Percentiles rank a stretch among this genome's conserved stretches.
These are phyloP conservation scores for Sinhomidia bicolor DNA, from an alignment of 2,888 invertebrate species.

Conservation along the genomic window DNA sequence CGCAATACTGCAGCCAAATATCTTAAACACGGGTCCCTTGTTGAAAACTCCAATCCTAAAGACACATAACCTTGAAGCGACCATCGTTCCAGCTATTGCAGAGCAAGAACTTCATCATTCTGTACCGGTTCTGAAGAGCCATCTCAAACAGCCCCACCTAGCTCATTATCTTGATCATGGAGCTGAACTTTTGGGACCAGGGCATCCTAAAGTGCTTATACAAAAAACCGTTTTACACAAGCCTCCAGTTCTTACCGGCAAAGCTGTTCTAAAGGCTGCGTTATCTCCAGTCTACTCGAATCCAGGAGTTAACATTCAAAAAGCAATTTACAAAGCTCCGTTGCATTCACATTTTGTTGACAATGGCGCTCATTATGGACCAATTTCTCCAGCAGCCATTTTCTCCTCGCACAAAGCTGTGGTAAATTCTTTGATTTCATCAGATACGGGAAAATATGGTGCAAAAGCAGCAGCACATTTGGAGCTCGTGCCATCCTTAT, in stretches of 20 bases:
- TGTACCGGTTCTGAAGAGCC: background rate
- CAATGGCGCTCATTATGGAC: background rate
- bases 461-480: background rate
- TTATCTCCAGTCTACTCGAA: slow-evolving; percentile 29
- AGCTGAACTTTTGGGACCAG: background rate
- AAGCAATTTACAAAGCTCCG: slow-evolving; percentile 37
- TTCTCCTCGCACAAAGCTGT: slow-evolving; percentile 47
- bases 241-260: slow-evolving; percentile 37
- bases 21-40: slow-evolving; percentile 27
- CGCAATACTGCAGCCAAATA: background rate
- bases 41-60: slow-evolving; percentile 4
- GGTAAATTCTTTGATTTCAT: slow-evolving; percentile 41
- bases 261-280: slow-evolving; percentile 55
- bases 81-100: slow-evolving; percentile 55
- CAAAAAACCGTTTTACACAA: slow-evolving; percentile 50
- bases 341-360: background rate
- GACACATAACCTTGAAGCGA: slow-evolving; percentile 11
- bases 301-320: background rate
- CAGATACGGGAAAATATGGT: background rate
- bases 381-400: slow-evolving; percentile 38
- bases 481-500: slow-evolving; percentile 53
- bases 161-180: background rate
- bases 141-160: background rate
- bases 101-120: background rate
- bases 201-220: slow-evolving; percentile 10